A percentile compares a stretch with the other conserved stretches of the same genome.
Conservation (phyloP, 2,888 invertebrate species). For the Drosophila silvestris region DNA sequence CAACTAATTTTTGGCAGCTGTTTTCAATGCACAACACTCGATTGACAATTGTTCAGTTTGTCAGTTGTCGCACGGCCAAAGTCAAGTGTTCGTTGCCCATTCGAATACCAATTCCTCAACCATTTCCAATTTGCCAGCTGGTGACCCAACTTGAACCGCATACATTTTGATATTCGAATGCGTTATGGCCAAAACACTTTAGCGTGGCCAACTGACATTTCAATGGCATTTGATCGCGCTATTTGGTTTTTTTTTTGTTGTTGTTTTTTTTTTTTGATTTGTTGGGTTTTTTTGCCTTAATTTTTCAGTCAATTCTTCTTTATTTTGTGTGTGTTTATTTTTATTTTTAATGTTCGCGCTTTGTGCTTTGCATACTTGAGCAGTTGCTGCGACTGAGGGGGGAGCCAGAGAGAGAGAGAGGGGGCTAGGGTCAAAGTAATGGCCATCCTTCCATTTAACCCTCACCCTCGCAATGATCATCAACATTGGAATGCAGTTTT, state of each 20-base stretch:
- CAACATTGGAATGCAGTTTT: conserved; percentile 68
- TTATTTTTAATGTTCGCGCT: conserved; percentile 19
- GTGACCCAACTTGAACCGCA: conserved; percentile 44
- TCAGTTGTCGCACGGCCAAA: conserved; percentile 36
- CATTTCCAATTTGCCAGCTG: conserved; percentile 29
- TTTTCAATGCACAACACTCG: conserved; percentile 25
- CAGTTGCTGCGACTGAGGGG: conserved; percentile 4
- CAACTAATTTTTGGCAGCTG: conserved; percentile 50
- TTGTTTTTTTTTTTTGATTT: not conserved
- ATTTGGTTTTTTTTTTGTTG: conserved; percentile 25
- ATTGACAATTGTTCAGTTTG: conserved; percentile 34
- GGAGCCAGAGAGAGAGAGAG: not conserved
- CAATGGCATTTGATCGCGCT: conserved; percentile 64
- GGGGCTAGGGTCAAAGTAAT: conserved; percentile 31
- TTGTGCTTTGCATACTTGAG: conserved; percentile 62
- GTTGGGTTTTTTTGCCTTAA: conserved; percentile 30
- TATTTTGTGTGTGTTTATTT: not conserved
- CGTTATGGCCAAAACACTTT: conserved; percentile 24
- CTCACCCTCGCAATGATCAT: conserved; percentile 41
- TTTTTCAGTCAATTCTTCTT: conserved; percentile 24
- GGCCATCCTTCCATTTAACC: conserved; percentile 42
- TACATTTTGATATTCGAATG: conserved; percentile 18
- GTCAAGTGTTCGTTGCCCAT: conserved; percentile 31
- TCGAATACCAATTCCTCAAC: conserved; percentile 23
- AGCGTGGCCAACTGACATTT: conserved; percentile 50